Evolutionary conservation across 2,113 vertebrate genomes (phyloP), one percentile per base, ranked within the genome.

Genomic region (Pollachius pollachius): DNA sequence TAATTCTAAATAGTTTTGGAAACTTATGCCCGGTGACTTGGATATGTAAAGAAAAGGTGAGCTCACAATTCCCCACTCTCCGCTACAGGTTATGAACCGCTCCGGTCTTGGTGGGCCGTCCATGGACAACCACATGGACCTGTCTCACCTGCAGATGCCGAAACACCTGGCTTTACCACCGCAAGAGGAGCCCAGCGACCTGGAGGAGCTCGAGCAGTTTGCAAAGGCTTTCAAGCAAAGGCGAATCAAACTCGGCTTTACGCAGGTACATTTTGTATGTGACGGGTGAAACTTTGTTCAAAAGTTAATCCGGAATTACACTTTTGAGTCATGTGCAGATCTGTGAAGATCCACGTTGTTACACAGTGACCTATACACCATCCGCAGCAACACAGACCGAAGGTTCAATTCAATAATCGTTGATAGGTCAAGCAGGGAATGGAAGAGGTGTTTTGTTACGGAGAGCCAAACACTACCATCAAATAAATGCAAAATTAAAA

Each of bases 181-280:
- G 0, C 88, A 94, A 0, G 97, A 99, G 1, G 97, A 99, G 64
- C 95, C 97, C 78, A 98, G 92, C 4, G 97, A 99, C 70, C 90
- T 99, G 70, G 97, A 99, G 79, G 97, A 99, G 70, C 90, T 99
- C 73, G 97, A 99, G 52, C 97, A 95, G 89, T 99, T 99, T 69
- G 96, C 97, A 9, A 99, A 99, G 87, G 96, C 96, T 7, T 99
- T 99, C 85, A 99, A 99, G 73, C 97, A 99, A 63, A 93, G 97
- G 82, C 94, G 97, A 76, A 99, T 99, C 86, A 99, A 99, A 79
- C 84, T 99, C 75, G 97, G 97, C 5, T 99, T 99, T 90, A 99
- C 97, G 0, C 97, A 99, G 95, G 97, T 98, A 25, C 21, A 34
- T 37, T 64, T 17, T 18, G 15, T 13, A 15, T 37, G 62, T 64